Base-by-base conservation (phyloP, 2,113 vertebrate genomes). In the Rhadina sibilatrix region DNA sequence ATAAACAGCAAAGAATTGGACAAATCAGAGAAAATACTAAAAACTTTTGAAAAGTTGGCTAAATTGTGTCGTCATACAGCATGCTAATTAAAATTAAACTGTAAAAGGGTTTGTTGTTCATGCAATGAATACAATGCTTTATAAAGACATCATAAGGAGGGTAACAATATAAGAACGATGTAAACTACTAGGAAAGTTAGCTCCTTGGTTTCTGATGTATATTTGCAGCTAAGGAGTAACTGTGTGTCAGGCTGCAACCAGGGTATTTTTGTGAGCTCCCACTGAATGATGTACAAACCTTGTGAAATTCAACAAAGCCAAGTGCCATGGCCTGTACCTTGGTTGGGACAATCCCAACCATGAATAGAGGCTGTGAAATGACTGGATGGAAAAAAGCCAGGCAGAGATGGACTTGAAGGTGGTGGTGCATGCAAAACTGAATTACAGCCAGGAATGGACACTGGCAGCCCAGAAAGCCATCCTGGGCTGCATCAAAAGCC, bases 121-220 rank as follows among this genome's bases (percentile, higher is more conserved):
- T 7, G 16, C 12, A 46, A 37, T 15, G 2, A 93, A 96, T 70
- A 90, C 15, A 25, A 81, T 13, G 18, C 15, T 91, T 82, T 80
- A 74, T 5, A 84, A 78, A 83, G 24, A 57, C n/a, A 87, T 68
- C 15, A 28, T 35, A 78, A 74, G 15, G 42, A 85, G 7, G 7
- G 30, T 40, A 92, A 74, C 13, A 40, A 35, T 35, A 1, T 72
- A 40, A 90, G 49, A 94, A 82, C n/a, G 7, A 38, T 18, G 12
- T 88, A 49, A 85, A 64, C n/a, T 79, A 37, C 61, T 53, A 77
- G 33, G 42, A 56, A 84, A 87, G 33, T 65, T 83, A 94, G 52
- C 53, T 30, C 53, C 80, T 75, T 70, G 47, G 13, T 40, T 86
- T 71, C 61, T 79, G 44, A 61, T n/a, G 11, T 15, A 65, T 20